Base-by-base conservation (phyloP, 2,113 vertebrate genomes). In the Ictidomys tridecemlineatus region DNA sequence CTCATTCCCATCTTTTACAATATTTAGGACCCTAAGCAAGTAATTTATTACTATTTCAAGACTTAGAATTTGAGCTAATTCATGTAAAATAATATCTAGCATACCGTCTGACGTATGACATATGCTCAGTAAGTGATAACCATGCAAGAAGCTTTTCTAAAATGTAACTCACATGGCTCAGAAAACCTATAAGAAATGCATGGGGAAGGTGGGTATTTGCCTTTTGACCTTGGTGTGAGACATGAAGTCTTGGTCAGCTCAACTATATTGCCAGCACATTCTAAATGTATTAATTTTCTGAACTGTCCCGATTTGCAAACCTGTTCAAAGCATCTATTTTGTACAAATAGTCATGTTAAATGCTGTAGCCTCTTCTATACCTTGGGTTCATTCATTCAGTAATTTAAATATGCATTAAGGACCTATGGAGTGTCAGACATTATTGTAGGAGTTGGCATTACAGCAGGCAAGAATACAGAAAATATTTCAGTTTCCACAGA, bases 401-500 rank as follows among this genome's bases (percentile, higher is more conserved):
- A 85, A 82, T 79, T 92, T 74, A 85, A 89, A 42, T 61, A 61
- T 82, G 14, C 86, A 34, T 90, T 87, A 82, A 77, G 61, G 16
- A 48, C 69, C 56, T 76, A 67, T 28, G n/a, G 2, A 42, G 37
- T 22, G 32, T 6, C n/a, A 95, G 48, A 65, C 7, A 67, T 26
- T 72, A 42, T 48, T 65, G 22, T 58, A 82, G 4, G 22, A 82
- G 53, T 3, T 65, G 20, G 5, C 16, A 73, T 73, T 78, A 42
- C 0, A 61, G 45, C n/a, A 53, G 42, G 4, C 17, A 51, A 51
- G 42, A 72, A 85, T 48, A 89, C 26, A 92, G 84, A 85, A 94
- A 92, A 95, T 8, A 94, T 76, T 30, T 37, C 9, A 77, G 28
- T 51, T 82, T 34, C 61, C 22, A 42, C 10, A 56, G 9, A 94